Evolutionary conservation across 2,888 invertebrate species (phyloP).

Genomic region (Danaus chrysippus): DNA sequence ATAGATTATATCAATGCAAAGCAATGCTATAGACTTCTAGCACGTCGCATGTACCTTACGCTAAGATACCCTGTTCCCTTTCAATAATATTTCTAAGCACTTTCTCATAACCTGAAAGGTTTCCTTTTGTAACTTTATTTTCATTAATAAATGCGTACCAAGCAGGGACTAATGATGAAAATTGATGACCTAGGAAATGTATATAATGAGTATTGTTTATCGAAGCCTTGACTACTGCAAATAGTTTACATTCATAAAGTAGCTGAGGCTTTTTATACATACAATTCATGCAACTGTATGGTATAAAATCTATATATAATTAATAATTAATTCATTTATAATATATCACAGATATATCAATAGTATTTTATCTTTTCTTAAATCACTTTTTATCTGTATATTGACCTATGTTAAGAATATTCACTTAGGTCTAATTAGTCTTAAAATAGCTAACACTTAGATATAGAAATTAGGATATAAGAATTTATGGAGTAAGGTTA

Average conservation of each 20-base stretch:
- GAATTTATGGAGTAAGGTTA: background rate
- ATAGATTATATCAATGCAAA: background rate
- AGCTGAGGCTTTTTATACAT: too few relatives aligned
- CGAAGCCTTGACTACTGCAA: conserved; percentile 27
- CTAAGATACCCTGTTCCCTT: background rate
- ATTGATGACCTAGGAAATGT: too few relatives aligned
- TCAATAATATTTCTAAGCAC: conserved; percentile 1
- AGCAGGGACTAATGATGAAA: background rate
- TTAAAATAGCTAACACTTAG: conserved; percentile 17
- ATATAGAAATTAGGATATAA: conserved; percentile 17
- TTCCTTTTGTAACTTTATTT: background rate
- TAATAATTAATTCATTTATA: too few relatives aligned
- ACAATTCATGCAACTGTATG: too few relatives aligned
- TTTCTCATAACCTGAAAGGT: background rate
- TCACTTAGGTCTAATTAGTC: conserved; percentile 5
- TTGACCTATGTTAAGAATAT: too few relatives aligned
- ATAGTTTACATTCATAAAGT: conserved; percentile 14
- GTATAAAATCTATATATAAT: too few relatives aligned
- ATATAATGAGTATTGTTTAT: conserved; percentile 14
- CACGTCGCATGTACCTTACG: conserved; percentile 3
- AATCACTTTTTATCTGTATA: too few relatives aligned
- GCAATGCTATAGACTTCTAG: background rate
- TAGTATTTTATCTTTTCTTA: too few relatives aligned
- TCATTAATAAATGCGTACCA: background rate
- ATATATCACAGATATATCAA: too few relatives aligned